Conservation (phyloP, 2,888 invertebrate species). For the Apodemia duryi region DNA sequence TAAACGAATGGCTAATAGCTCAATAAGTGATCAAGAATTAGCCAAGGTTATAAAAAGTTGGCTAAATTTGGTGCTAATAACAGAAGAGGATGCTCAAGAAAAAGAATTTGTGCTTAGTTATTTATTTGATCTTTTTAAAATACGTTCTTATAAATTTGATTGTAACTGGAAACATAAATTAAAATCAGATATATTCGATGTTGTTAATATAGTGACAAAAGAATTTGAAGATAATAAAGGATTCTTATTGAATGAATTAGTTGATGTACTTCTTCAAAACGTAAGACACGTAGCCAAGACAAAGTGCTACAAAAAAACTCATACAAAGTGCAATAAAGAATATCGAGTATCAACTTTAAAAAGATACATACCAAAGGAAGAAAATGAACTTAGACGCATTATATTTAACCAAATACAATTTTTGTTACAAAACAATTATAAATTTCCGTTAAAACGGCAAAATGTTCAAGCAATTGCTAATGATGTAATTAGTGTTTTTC, state of each 20-base stretch:
- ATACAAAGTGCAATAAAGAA: constrained; percentile 6
- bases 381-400: constrained; percentile 40
- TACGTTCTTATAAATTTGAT: constrained; percentile 12
- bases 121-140: constrained; percentile 26
- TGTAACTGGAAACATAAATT: constrained; percentile 23
- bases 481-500: constrained; percentile 42
- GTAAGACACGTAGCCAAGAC: constrained; percentile 24
- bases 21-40: constrained; percentile 40
- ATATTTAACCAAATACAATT: constrained; percentile 37
- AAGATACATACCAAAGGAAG: constrained; percentile 35
- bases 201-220: constrained; percentile 20
- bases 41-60: constrained; percentile 28
- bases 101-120: constrained; percentile 27
- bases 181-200: constrained; percentile 28
- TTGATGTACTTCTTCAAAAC: constrained; percentile 40
- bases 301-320: constrained; percentile 14
- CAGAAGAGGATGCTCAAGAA: constrained; percentile 20
- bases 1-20: background rate
- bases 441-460: constrained; percentile 31
- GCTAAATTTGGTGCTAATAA: constrained; percentile 28
- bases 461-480: constrained; percentile 38
- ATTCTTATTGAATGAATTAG: constrained; percentile 38
- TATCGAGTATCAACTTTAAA: constrained; percentile 19
- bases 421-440: constrained; percentile 34
- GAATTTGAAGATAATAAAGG: constrained; percentile 33